Evolutionary conservation across 1,140 invertebrate species (phyloP), one percentile per base, ranked within the genome.

Genomic region (Caenorhabditis remanei): DNA sequence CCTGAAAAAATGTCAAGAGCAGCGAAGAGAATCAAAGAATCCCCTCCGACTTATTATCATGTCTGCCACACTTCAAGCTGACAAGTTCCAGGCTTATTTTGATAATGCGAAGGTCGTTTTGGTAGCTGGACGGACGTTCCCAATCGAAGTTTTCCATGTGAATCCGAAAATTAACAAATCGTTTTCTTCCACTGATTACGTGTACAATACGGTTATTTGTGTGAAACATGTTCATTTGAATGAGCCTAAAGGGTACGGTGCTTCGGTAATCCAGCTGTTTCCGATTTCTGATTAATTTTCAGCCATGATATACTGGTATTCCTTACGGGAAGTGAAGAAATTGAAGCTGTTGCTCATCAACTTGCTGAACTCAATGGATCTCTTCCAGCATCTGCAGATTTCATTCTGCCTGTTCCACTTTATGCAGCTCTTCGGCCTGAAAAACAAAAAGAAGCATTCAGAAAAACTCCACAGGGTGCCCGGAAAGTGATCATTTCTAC

Each of bases 241-340:
- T 91, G 94, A 95, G 87, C 91, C 92, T 5, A 71, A 88, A 14
- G 85, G 89, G 88, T 90, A 55, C 65, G 32, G 32, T 65, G 4
- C 41, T 32, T 71, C 19, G 6, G 83, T 55, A 48, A 14, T 58
- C 89, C 53, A 87, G 13, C 19, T 24, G 19, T 55, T 86, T 58
- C 4, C 19, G 8, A 6, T 53, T 55, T 13, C 53, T 32, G 9
- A n/a, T 21, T 2, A 50, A 14, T 53, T 89, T 90, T 71, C 87
- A 93, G 93, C 41, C 89, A 95, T 90, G 97, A 98, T 93, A 96
- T 99, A 91, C 94, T 99, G 53, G 96, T 99, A n/a, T 99, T 99
- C 94, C 94, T 99, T 67, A 99, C 98, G 87, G 98, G 98, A 5
- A 97, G 99, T 94, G 98, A 99, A 93, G 98, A 99, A 95, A 99